phyloP scores from a whole-genome alignment of 2,797 vertebrate species.

The Enteromius fasciolatus region DNA sequence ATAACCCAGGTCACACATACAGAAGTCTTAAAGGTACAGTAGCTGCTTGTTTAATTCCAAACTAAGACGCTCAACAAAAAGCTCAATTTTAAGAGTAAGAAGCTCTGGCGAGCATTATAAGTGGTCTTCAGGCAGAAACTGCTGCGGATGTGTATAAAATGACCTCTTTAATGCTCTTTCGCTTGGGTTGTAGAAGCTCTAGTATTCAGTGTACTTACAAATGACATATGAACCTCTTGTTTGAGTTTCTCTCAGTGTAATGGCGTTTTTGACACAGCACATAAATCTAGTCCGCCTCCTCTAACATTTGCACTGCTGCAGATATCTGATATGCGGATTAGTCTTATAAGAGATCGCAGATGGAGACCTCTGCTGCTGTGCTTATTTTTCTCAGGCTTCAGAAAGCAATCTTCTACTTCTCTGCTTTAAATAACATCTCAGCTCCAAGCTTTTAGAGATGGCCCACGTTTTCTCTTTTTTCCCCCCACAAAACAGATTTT shows the following conservation, averaged over 20 bases:
- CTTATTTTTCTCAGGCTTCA: conserved; percentile 26
- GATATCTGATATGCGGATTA: conserved; percentile 45
- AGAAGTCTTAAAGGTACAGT: neutral
- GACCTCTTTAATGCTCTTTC: conserved; percentile 9
- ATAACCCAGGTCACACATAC: neutral
- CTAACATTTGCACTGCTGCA: conserved; percentile 33
- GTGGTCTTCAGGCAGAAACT: neutral
- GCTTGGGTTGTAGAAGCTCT: neutral
- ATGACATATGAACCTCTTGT: conserved; percentile 41
- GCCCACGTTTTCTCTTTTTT: conserved; percentile 12
- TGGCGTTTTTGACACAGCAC: conserved; percentile 37
- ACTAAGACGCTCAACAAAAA: neutral
- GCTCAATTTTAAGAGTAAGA: neutral
- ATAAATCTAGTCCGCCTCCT: conserved; percentile 38
- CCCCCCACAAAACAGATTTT: conserved; percentile 29
- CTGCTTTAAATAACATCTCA: conserved; percentile 26
- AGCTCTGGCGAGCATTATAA: neutral
- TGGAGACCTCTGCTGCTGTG: neutral
- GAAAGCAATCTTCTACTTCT: conserved; percentile 22
- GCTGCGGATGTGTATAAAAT: neutral
- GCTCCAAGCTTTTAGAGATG: neutral
- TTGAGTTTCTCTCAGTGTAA: conserved; percentile 37
- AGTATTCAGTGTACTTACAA: conserved; percentile 26
- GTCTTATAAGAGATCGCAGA: conserved; percentile 36
- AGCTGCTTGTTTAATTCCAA: neutral